Base-by-base conservation (phyloP, 1,140 invertebrate genomes). In the Leptestheria dahalacensis region DNA sequence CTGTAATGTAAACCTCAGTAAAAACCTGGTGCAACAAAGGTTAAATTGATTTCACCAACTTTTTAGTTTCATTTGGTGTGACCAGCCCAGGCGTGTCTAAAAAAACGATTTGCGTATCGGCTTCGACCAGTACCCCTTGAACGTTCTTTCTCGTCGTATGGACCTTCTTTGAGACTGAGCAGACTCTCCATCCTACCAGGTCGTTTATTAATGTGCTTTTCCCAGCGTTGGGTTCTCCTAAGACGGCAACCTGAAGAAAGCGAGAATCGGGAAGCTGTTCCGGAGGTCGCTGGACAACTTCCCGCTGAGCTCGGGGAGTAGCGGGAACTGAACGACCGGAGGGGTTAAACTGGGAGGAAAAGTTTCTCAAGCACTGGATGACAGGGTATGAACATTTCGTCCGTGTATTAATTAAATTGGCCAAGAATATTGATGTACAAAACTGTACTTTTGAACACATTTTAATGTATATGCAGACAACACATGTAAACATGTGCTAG, bases 121-220 rank as follows among this genome's bases (percentile, higher is more conserved):
- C 79, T 61, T 82, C 71, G 50, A 78, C 84, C 66, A 79, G 80
- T 60, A 94, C 79, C 15, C 84, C 88, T 66, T 79, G 77, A 1
- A 81, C 77, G 62, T 83, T 80, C 53, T 76, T 75, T 62, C 82
- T 77, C 1, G 93, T 97, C 12, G 92, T 96, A 66, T 97, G 91
- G 18, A 90, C 83, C 75, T 92, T 94, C 24, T 76, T 80, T 0
- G 92, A 96, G 11, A 85, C 80, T 28, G 90, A 80, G 71, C 89
- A 91, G 53, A 91, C 88, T 69, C 82, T 82, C 74, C 87, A 80
- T 50, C 82, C 78, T 46, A 88, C 75, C 24, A 97, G 76, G 67
- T 80, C 76, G 77, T 97, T 97, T 29, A 93, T 84, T 2, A 97
- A 74, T 1, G 92, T 95, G 73, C 91, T 96, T 73, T 97, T 97